phyloP scores from a whole-genome alignment of 1,140 invertebrate species.

The Drosophila nasuta region DNA sequence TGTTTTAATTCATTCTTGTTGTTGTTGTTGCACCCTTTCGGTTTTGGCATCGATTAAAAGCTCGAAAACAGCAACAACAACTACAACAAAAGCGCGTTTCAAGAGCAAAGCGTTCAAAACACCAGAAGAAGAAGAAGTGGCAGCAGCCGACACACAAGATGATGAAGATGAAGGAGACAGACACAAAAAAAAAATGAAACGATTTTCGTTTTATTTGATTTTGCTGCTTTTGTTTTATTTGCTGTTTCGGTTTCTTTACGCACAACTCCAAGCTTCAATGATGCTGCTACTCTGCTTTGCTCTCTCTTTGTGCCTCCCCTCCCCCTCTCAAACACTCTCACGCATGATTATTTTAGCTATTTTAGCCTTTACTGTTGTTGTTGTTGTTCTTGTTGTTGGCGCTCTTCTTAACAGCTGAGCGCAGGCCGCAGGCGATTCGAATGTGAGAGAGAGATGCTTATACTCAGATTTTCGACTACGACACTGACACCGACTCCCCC shows the following conservation, averaged over 20 bases:
- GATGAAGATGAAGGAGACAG: constrained; percentile 8
- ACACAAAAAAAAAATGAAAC: background rate
- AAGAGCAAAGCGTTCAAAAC: constrained; percentile 19
- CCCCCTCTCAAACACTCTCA: background rate
- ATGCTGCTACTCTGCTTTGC: constrained; percentile 1
- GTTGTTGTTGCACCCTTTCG: constrained; percentile 46
- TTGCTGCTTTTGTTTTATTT: constrained; percentile 40
- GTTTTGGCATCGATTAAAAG: constrained; percentile 47
- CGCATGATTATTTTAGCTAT: constrained; percentile 37
- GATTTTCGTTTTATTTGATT: constrained; percentile 41
- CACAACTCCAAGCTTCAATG: constrained; percentile 44
- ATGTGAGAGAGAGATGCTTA: constrained; percentile 26
- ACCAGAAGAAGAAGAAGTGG: background rate
- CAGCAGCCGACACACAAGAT: background rate
- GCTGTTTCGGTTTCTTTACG: constrained; percentile 41
- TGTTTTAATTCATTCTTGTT: constrained; percentile 22
- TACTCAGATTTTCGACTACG: constrained; percentile 27
- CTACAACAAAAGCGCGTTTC: constrained; percentile 27
- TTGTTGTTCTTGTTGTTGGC: constrained; percentile 2
- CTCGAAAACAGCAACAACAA: constrained; percentile 12
- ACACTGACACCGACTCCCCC: constrained; percentile 10
- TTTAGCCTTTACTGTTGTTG: constrained; percentile 31
- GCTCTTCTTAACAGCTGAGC: constrained; percentile 43
- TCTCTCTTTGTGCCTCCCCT: constrained; percentile 9
- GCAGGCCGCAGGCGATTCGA: constrained; percentile 12